These are phyloP conservation scores for Hippocampus guttulatus DNA, from an alignment of 2,113 vertebrate genomes.

Conservation along the genomic window DNA sequence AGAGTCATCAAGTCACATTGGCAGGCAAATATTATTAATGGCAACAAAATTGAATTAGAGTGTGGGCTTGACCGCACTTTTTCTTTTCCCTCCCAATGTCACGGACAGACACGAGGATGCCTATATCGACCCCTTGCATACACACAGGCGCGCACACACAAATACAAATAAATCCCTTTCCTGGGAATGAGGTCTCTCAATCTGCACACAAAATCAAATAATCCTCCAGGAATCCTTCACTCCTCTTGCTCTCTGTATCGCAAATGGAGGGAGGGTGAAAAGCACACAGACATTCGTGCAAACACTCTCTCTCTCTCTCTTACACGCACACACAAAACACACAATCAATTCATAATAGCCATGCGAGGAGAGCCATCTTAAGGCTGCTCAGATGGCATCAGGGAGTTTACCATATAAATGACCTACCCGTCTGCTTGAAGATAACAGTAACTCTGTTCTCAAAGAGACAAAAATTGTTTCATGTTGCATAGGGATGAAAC, in stretches of 20 bases:
- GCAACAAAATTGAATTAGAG: slow-evolving; percentile 67
- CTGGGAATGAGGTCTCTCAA: slow-evolving; percentile 68
- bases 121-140: slow-evolving; percentile 46
- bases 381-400: slow-evolving; percentile 59
- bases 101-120: slow-evolving; percentile 54
- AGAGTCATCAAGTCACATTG: slow-evolving; percentile 51
- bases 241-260: slow-evolving; percentile 61
- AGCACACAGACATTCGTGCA: slow-evolving; percentile 17
- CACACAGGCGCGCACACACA: slow-evolving; percentile 3
- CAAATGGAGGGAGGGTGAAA: slow-evolving; percentile 28
- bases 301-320: no score
- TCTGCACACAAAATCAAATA: slow-evolving; percentile 73
- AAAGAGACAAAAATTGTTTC: slow-evolving; percentile 45
- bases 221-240: slow-evolving; percentile 70
- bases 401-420: slow-evolving; percentile 71
- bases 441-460: slow-evolving; percentile 62
- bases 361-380: slow-evolving; percentile 48
- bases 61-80: slow-evolving; percentile 63
- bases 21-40: slow-evolving; percentile 62
- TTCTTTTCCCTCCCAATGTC: slow-evolving; percentile 56
- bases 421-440: slow-evolving; percentile 60
- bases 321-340: not conserved
- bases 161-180: slow-evolving; percentile 59
- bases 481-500: slow-evolving; percentile 20
- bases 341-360: slow-evolving; percentile 43